phyloP scores from a whole-genome alignment of 2,888 invertebrate species.

The Eilema depressum region DNA sequence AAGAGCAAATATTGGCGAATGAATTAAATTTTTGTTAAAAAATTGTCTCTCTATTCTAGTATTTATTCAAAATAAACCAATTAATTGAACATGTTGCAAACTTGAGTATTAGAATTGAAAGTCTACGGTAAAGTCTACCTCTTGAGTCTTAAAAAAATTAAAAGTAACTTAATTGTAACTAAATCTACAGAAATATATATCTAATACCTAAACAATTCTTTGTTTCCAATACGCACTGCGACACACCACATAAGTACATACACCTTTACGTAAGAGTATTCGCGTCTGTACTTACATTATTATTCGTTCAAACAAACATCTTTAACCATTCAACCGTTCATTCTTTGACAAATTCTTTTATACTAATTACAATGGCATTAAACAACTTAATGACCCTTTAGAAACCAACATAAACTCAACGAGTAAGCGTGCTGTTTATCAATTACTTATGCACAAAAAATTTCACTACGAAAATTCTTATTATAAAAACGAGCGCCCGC shows the following conservation, averaged over 20 bases:
- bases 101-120: too few species aligned
- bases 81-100: too few species aligned
- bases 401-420: conserved; percentile 24
- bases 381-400: conserved; percentile 34
- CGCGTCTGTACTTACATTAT: conserved; percentile 7
- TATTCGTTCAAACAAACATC: conserved; percentile 11
- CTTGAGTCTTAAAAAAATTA: too few species aligned
- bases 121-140: too few species aligned
- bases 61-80: too few species aligned
- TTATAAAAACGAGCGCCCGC: conserved; percentile 63
- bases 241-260: not conserved
- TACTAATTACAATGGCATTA: conserved; percentile 39
- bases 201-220: not conserved
- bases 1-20: too few species aligned
- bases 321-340: conserved; percentile 19
- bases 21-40: too few species aligned
- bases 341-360: conserved; percentile 34
- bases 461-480: conserved; percentile 62
- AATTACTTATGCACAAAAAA: conserved; percentile 60
- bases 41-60: too few species aligned
- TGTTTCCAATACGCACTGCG: not conserved
- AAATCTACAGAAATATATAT: not conserved
- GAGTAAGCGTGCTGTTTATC: conserved; percentile 42
- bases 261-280: not conserved
- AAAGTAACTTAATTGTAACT: too few species aligned